phyloP scores from a whole-genome alignment of 2,888 invertebrate genomes.

The Athetis lepigone region DNA sequence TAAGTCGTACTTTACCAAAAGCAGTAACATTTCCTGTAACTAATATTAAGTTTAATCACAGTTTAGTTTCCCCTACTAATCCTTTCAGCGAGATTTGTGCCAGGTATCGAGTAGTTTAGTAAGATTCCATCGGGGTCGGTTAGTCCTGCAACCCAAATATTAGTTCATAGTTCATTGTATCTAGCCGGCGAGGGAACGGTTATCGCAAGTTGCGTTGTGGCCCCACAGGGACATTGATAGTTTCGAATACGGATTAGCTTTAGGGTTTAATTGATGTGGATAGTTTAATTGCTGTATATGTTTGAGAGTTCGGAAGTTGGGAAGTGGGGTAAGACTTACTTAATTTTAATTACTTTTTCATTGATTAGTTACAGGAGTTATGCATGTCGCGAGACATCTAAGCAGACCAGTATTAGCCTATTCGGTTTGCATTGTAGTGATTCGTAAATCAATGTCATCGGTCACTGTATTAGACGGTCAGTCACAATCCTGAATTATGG shows the following conservation, averaged over 20 bases:
- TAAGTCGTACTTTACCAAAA: slow-evolving; percentile 7
- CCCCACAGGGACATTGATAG: slow-evolving; percentile 67
- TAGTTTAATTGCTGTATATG: slow-evolving; percentile 61
- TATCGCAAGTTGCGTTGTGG: slow-evolving; percentile 69
- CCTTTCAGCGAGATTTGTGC: slow-evolving; percentile 30
- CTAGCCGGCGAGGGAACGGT: slow-evolving; percentile 70
- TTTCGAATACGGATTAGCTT: slow-evolving; percentile 62
- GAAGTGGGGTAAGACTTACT: neutral
- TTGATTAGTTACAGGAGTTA: too few relatives aligned
- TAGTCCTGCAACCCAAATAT: slow-evolving; percentile 76
- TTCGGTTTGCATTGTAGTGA: too few relatives aligned
- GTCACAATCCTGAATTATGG: too few relatives aligned
- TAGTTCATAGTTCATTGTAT: slow-evolving; percentile 74
- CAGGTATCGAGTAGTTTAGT: slow-evolving; percentile 42
- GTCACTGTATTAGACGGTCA: too few relatives aligned
- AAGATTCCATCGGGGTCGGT: slow-evolving; percentile 58
- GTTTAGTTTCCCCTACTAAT: slow-evolving; percentile 44
- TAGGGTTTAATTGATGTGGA: slow-evolving; percentile 67
- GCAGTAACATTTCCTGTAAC: slow-evolving; percentile 7
- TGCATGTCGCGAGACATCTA: too few relatives aligned
- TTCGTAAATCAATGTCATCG: too few relatives aligned
- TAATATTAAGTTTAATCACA: slow-evolving; percentile 42
- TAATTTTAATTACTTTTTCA: too few relatives aligned
- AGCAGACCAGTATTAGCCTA: too few relatives aligned
- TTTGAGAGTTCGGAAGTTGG: slow-evolving; percentile 23